Evolutionary conservation across 2,888 invertebrate genomes (phyloP).

Genomic region (Romanomermis culicivorax): DNA sequence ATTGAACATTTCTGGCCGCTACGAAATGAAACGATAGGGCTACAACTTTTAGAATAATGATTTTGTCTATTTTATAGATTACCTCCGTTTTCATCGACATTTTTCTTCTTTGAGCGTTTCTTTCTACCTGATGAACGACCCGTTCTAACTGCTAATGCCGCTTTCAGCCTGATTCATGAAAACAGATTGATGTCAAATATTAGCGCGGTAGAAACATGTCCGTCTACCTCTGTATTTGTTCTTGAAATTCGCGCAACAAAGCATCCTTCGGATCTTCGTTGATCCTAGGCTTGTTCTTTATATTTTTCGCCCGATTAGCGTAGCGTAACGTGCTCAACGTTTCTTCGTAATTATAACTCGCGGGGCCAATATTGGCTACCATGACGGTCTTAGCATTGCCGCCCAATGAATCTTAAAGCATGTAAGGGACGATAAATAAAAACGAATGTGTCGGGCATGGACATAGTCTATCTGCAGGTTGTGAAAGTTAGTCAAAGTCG

Average conservation of each 20-base stretch:
- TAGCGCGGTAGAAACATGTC: background rate
- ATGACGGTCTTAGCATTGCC: conserved; percentile 97
- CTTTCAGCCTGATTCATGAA: background rate
- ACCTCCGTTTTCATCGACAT: conserved; percentile 7
- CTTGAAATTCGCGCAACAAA: conserved; percentile 75
- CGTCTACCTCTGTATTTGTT: conserved; percentile 57
- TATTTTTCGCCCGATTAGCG: conserved; percentile 88
- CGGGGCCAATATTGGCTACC: conserved; percentile 97
- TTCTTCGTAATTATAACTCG: conserved; percentile 91
- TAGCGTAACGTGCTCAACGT: conserved; percentile 54
- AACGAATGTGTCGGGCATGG: background rate
- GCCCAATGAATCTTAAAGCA: conserved; percentile 82
- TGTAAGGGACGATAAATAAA: too few species aligned
- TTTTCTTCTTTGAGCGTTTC: conserved; percentile 10
- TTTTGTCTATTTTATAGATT: too few species aligned
- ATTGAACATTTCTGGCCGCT: too few species aligned
- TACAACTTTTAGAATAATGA: too few species aligned
- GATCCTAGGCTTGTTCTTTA: conserved; percentile 90
- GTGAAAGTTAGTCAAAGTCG: too few species aligned
- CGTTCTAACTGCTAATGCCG: background rate
- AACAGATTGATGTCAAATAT: too few species aligned
- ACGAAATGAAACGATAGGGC: too few species aligned
- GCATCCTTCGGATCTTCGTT: conserved; percentile 99
- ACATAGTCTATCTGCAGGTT: too few species aligned
- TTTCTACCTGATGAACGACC: conserved; percentile 19